Percentiles rank a stretch among this genome's conserved stretches.
Evolutionary conservation across 2,113 vertebrate genomes (phyloP).

Genomic region (Elanus axillaris): DNA sequence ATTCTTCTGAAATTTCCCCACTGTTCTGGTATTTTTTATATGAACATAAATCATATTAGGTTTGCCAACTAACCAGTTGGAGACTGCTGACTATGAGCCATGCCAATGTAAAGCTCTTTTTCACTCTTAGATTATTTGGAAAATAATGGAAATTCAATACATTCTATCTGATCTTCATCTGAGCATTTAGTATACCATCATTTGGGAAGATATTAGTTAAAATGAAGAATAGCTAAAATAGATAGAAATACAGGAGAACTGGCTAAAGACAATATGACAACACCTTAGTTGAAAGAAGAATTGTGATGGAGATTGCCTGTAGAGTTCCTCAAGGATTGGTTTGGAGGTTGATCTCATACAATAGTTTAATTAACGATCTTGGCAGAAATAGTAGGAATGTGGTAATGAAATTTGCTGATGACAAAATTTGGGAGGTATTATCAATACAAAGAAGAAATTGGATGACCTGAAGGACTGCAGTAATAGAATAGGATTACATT

Average conservation of each 20-base stretch:
- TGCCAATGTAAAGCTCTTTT: neutral
- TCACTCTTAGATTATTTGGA: neutral
- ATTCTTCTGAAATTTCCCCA: neutral
- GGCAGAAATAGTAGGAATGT: neutral
- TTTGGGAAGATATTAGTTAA: neutral
- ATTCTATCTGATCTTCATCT: neutral
- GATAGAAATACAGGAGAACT: neutral
- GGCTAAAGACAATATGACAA: neutral
- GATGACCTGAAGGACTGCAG: neutral
- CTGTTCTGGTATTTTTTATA: neutral
- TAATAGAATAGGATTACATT: neutral
- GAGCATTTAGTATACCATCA: neutral
- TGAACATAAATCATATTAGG: neutral
- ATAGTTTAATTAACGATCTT: slow-evolving; percentile 15
- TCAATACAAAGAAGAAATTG: neutral
- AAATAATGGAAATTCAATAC: neutral
- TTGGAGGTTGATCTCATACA: neutral
- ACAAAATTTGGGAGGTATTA: slow-evolving; percentile 8
- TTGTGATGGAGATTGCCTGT: neutral
- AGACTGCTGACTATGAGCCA: neutral
- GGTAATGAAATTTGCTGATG: slow-evolving; percentile 16
- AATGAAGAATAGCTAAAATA: neutral
- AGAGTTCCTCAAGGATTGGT: neutral
- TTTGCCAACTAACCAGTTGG: neutral
- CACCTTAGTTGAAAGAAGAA: neutral